Evolutionary conservation across 2,797 vertebrate genomes (phyloP).

Genomic region (Gobio occitaniae): DNA sequence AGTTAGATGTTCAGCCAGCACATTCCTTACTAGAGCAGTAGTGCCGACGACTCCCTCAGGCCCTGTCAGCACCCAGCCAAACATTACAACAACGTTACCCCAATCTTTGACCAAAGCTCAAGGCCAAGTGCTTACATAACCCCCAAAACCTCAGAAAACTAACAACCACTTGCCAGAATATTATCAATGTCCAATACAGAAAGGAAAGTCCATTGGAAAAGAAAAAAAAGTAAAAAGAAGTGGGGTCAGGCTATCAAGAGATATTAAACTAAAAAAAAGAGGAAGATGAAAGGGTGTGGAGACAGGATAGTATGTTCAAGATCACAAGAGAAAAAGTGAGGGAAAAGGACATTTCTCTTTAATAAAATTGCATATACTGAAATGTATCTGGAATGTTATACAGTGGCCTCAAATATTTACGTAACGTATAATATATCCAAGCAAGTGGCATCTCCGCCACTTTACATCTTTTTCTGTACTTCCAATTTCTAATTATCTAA

Average conservation of each 20-base stretch:
- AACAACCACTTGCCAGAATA: constrained; percentile 49
- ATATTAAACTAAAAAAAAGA: constrained; percentile 26
- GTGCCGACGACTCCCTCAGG: constrained; percentile 53
- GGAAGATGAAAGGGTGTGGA: constrained; percentile 18
- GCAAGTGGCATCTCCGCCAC: background rate
- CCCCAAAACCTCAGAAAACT: constrained; percentile 56
- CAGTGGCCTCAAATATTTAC: background rate
- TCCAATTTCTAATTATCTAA: too few relatives aligned
- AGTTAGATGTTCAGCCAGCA: constrained; percentile 77
- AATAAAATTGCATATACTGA: background rate
- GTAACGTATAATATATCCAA: background rate
- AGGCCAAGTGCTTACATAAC: constrained; percentile 55
- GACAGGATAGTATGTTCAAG: background rate
- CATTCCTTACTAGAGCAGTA: constrained; percentile 70
- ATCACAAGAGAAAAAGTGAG: constrained; percentile 46
- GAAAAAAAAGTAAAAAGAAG: constrained; percentile 17
- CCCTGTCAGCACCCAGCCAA: constrained; percentile 62
- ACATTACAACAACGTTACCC: constrained; percentile 57
- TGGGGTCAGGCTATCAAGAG: constrained; percentile 19
- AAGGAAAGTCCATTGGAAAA: constrained; percentile 15
- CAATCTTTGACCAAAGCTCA: constrained; percentile 51
- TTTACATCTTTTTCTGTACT: too few relatives aligned
- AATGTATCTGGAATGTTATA: background rate
- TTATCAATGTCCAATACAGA: constrained; percentile 46
- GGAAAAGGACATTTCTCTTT: constrained; percentile 56